A percentile compares a stretch with the other conserved stretches of the same genome.
Evolutionary conservation across 2,113 vertebrate species (phyloP).

Genomic region (Morone chrysops): DNA sequence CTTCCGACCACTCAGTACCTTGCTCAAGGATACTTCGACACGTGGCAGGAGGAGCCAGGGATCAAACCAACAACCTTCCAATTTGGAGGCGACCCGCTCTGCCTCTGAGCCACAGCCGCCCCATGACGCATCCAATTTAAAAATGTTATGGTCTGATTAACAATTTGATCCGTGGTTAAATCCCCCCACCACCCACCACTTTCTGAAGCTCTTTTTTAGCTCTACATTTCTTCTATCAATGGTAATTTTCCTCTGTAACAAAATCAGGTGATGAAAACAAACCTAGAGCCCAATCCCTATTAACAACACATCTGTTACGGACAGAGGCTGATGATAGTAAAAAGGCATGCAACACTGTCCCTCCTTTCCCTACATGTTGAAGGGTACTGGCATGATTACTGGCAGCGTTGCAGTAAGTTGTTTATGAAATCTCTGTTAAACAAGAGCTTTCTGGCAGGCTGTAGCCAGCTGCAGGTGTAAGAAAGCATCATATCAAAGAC

Average conservation of each 20-base stretch:
- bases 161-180: not conserved
- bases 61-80: too few relatives aligned
- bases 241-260: conserved; percentile 34
- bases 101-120: too few relatives aligned
- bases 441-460: conserved; percentile 37
- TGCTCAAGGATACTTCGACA: too few relatives aligned
- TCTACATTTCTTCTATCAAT: conserved; percentile 54
- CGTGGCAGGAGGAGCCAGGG: too few relatives aligned
- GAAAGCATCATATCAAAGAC: conserved; percentile 14
- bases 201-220: not conserved
- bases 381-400: conserved; percentile 31
- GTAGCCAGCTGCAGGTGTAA: conserved; percentile 42
- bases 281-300: conserved; percentile 19
- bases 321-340: conserved; percentile 25
- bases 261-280: conserved; percentile 50
- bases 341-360: conserved; percentile 38
- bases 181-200: not conserved
- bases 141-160: not conserved
- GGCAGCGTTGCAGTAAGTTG: conserved; percentile 3
- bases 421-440: conserved; percentile 44
- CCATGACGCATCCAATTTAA: not conserved
- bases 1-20: too few relatives aligned
- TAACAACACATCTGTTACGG: conserved; percentile 58
- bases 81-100: too few relatives aligned
- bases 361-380: conserved; percentile 11